A percentile compares a stretch with the other conserved stretches of the same genome.
These are phyloP conservation scores for Hypomecis punctinalis DNA, from an alignment of 2,888 invertebrate species.

Conservation along the genomic window DNA sequence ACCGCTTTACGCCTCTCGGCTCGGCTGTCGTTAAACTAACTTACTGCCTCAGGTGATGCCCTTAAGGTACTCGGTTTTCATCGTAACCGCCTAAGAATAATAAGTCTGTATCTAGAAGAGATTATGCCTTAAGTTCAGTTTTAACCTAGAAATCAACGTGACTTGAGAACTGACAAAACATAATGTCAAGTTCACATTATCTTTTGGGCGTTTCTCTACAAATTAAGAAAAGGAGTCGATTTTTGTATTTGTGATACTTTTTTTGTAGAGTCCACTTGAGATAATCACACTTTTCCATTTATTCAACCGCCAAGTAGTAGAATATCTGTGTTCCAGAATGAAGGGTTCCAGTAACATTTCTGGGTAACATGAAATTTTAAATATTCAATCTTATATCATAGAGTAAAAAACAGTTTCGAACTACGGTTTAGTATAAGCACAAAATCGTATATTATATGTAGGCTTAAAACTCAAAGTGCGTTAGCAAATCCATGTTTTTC, in stretches of 20 bases:
- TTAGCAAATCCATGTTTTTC: too few species aligned
- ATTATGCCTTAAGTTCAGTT: not conserved
- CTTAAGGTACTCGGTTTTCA: slow-evolving; percentile 21
- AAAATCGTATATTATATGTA: too few species aligned
- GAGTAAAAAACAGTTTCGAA: too few species aligned
- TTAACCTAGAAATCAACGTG: not conserved
- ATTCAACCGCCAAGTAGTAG: too few species aligned
- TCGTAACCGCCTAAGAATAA: slow-evolving; percentile 13
- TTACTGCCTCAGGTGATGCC: slow-evolving; percentile 46
- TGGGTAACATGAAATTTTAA: too few species aligned
- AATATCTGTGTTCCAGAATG: too few species aligned
- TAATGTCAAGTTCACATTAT: not conserved
- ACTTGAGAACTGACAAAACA: not conserved
- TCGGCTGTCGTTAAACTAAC: slow-evolving; percentile 47
- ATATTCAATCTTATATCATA: too few species aligned
- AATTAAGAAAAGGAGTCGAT: not conserved
- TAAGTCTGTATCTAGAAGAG: not conserved
- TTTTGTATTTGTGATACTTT: too few species aligned
- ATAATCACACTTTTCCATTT: not conserved
- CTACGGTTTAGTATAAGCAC: too few species aligned
- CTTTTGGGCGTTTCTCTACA: too few species aligned
- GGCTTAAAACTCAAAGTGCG: too few species aligned
- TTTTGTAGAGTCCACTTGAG: not conserved
- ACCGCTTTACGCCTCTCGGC: slow-evolving; percentile 43
- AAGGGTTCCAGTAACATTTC: too few species aligned